Conservation (phyloP, 2,888 invertebrate genomes). For the Noctua pronuba region DNA sequence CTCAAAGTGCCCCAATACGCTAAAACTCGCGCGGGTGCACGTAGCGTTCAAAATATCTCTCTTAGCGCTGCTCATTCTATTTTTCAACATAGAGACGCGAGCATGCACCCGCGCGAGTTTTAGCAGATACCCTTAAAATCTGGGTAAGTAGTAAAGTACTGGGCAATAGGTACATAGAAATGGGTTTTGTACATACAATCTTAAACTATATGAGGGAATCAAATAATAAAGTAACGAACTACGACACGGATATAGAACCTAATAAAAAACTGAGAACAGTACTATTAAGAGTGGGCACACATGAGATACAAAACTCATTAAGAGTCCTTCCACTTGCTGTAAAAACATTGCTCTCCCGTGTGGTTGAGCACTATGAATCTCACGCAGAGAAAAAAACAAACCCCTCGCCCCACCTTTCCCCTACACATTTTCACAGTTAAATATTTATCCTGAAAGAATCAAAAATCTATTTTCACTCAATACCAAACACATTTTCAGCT, state of each 20-base stretch:
- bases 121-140: neutral
- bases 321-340: neutral
- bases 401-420: no score
- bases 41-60: neutral
- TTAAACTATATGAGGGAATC: neutral
- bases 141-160: neutral
- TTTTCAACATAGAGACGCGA: neutral
- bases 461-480: conserved; percentile 14
- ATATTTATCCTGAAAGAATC: conserved; percentile 10
- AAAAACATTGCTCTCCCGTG: conserved; percentile 12
- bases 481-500: conserved; percentile 29
- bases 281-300: neutral
- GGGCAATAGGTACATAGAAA: neutral
- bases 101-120: neutral
- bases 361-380: neutral
- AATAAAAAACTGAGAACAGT: neutral
- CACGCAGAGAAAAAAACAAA: neutral
- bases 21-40: neutral
- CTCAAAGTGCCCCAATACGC: neutral
- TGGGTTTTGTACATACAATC: neutral
- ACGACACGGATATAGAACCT: neutral
- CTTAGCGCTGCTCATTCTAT: neutral
- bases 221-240: neutral
- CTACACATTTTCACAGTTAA: neutral
- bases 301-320: conserved; percentile 3